Conservation (phyloP, 2,888 invertebrate species). For the Slavum lentiscoides region DNA sequence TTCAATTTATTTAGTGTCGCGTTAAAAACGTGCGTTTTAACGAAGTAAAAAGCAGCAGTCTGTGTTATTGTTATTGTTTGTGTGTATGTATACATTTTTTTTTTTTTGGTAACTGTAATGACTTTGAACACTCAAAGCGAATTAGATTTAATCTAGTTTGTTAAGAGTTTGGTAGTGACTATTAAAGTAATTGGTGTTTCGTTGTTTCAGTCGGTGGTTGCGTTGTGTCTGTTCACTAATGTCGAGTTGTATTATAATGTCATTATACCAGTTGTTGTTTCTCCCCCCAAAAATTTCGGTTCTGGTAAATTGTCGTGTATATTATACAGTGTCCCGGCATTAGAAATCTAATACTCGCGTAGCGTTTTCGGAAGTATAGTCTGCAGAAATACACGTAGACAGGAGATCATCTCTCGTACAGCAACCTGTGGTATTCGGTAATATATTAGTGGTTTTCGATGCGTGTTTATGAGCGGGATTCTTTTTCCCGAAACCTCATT, state of each 20-base stretch:
- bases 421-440: no score
- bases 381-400: not conserved
- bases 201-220: constrained; percentile 19
- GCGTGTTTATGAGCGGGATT: no score
- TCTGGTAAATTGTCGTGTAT: constrained; percentile 5
- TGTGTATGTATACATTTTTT: not conserved
- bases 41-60: not conserved
- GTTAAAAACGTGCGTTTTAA: constrained; percentile 1
- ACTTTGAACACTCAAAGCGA: constrained; percentile 16
- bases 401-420: not conserved
- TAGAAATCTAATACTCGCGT: not conserved
- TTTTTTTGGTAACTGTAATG: constrained; percentile 8
- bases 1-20: not conserved
- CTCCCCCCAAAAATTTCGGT: no score
- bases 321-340: not conserved
- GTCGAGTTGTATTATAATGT: constrained; percentile 22
- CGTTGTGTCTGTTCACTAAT: constrained; percentile 33
- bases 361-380: not conserved
- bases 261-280: not conserved
- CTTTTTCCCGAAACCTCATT: no score
- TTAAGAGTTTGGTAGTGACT: constrained; percentile 30
- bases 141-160: constrained; percentile 35
- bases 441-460: no score
- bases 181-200: constrained; percentile 38
- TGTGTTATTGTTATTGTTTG: not conserved